Base-by-base conservation (phyloP, 2,113 vertebrate species). In the Pangasianodon hypophthalmus region DNA sequence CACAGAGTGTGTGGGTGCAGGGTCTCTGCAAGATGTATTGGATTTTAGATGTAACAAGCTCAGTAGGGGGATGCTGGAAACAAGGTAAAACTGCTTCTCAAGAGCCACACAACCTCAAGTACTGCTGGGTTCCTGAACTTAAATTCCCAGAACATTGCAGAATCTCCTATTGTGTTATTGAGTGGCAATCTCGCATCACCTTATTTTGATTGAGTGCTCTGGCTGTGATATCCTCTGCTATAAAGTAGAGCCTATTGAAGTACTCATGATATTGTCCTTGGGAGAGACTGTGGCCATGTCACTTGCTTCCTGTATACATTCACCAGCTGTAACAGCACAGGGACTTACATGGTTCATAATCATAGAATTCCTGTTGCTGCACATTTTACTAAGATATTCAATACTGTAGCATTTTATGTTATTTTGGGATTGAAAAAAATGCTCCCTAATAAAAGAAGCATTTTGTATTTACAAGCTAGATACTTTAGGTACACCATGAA, bases 21-120 rank as follows among this genome's bases (percentile, higher is more conserved):
- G 62, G 48, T 84, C 44, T n/a, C 56, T 44, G 37, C 4, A 37
- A 67, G 32, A 46, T 84, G 44, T 60, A 84, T 90, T 87, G 79
- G 71, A 52, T 84, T 87, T 82, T 75, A 85, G 86, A 90, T 85
- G n/a, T 41, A 58, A 85, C 87, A 71, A 26, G 62, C 64, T 71
- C 48, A 21, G 32, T 83, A 77, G 58, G 46, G 21, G 11, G 44
- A 77, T 64, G 71, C 56, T 80, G 44, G 44, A 89, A 86, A 62
- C 41, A 52, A 26, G 44, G 48, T 86, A 48, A 46, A 88, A 62
- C 84, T 80, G 6, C 21, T 75, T 79, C 46, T 62, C 37, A 58
- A 52, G 56, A 48, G 52, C 10, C 19, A 37, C 37, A 80, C 58
- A 64, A 58, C 71, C 7, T 79, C 3, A 8, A 46, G 37, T 24